Evolutionary conservation across 2,888 invertebrate genomes (phyloP).

Genomic region (Thyatira batis): DNA sequence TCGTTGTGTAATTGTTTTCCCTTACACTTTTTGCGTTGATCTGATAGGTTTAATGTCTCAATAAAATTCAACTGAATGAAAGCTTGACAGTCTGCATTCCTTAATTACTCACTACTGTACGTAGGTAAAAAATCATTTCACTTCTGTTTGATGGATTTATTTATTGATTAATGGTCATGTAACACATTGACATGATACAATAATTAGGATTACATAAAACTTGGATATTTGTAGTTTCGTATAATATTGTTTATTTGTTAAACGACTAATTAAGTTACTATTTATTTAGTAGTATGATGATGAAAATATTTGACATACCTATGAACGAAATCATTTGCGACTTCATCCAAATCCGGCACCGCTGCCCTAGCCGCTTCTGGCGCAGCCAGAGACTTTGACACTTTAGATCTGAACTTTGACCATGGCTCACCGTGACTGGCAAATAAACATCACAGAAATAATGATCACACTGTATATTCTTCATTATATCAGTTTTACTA

Average conservation of each 20-base stretch:
- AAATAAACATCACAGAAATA: slow-evolving; percentile 24
- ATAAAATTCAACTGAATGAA: not conserved
- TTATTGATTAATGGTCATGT: no score
- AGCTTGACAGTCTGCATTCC: not conserved
- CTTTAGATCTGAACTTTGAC: slow-evolving; percentile 92
- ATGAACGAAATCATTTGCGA: slow-evolving; percentile 88
- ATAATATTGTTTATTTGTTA: no score
- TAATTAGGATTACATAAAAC: not conserved
- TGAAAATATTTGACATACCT: slow-evolving; percentile 69
- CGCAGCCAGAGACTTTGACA: slow-evolving; percentile 91
- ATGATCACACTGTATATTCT: no score
- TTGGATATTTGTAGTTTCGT: not conserved
- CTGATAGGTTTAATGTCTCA: slow-evolving; percentile 1
- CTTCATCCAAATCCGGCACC: slow-evolving; percentile 87
- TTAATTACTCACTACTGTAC: not conserved
- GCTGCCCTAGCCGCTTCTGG: slow-evolving; percentile 90
- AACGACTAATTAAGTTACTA: not conserved
- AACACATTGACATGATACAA: not conserved
- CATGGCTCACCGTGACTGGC: slow-evolving; percentile 92
- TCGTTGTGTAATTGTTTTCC: slow-evolving; percentile 22
- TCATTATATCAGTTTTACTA: slow-evolving; percentile 1
- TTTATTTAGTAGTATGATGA: not conserved
- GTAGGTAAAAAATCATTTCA: not conserved
- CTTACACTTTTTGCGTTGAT: slow-evolving; percentile 5
- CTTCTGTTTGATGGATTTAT: not conserved